Base-by-base conservation (phyloP, 23 tunicate genomes). In the Ascidia mentula region DNA sequence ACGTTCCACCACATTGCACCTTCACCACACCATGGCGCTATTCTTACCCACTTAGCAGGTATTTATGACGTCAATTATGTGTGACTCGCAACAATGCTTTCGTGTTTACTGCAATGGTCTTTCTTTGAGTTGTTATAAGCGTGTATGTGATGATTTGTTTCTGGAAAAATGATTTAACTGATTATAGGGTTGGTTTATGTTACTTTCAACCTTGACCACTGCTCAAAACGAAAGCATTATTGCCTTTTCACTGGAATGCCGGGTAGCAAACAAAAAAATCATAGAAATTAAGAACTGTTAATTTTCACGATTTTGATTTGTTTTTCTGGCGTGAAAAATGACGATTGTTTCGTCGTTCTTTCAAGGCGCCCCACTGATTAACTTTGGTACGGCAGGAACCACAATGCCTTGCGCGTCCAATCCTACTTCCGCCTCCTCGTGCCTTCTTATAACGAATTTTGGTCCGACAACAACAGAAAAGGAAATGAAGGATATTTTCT, bases 1-100 rank as follows among this genome's bases (percentile, higher is more conserved):
- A 85, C 97, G 37, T 89, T 91, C 34, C 97, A 91, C 72, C 97
- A 91, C 77, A 46, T 91, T 77, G 90, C 97, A 85, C 97, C 90
- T 87, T 79, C 97, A 91, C 90, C 86, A 82, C 74, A 78, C 45
- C 94, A 80, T 40, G 88, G 87, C 60, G 84, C 90, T 85, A 85
- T 91, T 26, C 72, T 91, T 86, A 88, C 93, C 33, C 93, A 82
- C 80, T 82, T 88, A 20, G 79, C 93, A 82, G 93, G 85, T 79
- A 80, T 24, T 46, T 75, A 53, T 53, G 22, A 53, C 65, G 65
- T 53, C 65, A 53, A 20, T 20, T 3, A 20, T 26, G 28, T 53
- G 1, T 53, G 22, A 26, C 24, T 20, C 65, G 65, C 65, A 20
- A 20, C 65, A 53, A 28, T 53, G 65, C 65, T 53, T 53, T 53